Percentiles rank a stretch among this genome's conserved stretches.
Evolutionary conservation across 1,140 invertebrate genomes (phyloP).

Genomic region (Drosophila tropicalis): DNA sequence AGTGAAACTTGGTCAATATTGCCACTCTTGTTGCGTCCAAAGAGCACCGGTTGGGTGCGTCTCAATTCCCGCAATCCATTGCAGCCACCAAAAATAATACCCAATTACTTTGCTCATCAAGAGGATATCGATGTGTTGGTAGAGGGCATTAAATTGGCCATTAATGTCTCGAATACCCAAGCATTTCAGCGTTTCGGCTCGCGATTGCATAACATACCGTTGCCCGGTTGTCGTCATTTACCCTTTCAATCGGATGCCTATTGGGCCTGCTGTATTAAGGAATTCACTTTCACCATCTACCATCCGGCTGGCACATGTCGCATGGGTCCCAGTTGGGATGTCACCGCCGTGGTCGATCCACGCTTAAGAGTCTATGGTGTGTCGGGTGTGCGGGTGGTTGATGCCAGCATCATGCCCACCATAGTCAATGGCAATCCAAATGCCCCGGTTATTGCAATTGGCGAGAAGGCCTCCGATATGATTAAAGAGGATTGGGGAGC

Average conservation of each 20-base stretch:
- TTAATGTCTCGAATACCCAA: conserved; percentile 90
- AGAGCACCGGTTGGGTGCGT: conserved; percentile 92
- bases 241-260: conserved; percentile 91
- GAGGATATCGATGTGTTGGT: conserved; percentile 90
- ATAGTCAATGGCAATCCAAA: conserved; percentile 93
- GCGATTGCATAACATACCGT: conserved; percentile 89
- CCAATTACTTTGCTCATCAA: conserved; percentile 94
- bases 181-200: conserved; percentile 93
- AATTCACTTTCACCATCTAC: conserved; percentile 94
- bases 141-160: conserved; percentile 92
- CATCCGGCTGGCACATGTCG: conserved; percentile 93
- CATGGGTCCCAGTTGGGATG: conserved; percentile 91
- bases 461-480: conserved; percentile 91
- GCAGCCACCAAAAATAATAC: conserved; percentile 93
- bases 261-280: conserved; percentile 90
- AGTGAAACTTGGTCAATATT: conserved; percentile 93
- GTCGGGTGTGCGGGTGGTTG: conserved; percentile 88
- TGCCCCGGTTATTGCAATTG: conserved; percentile 88
- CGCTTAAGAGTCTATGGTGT: conserved; percentile 90
- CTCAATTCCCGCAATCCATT: conserved; percentile 91
- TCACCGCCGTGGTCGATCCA: conserved; percentile 91
- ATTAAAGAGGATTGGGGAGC: conserved; percentile 89
- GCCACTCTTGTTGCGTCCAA: conserved; percentile 91
- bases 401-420: conserved; percentile 91
- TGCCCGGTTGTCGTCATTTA: conserved; percentile 91